These are phyloP conservation scores for Symphodus melops DNA, from an alignment of 2,113 vertebrate species.

Conservation along the genomic window DNA sequence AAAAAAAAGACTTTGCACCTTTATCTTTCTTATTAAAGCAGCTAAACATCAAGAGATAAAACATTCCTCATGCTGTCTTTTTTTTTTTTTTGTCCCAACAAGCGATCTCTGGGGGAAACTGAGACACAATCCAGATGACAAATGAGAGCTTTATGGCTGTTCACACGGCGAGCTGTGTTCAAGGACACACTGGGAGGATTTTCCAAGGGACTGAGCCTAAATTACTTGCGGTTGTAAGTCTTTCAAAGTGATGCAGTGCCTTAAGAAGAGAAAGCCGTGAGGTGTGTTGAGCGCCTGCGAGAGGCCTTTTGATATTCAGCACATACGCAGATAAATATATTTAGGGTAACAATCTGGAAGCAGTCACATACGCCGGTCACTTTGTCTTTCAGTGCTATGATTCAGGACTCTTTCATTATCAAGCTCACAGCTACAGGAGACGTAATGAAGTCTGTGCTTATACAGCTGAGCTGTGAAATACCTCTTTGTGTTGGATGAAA, in stretches of 20 bases:
- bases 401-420: slow-evolving; percentile 40
- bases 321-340: slow-evolving; percentile 47
- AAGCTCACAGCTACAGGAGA: slow-evolving; percentile 34
- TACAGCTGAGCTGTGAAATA: slow-evolving; percentile 30
- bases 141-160: slow-evolving; percentile 62
- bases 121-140: slow-evolving; percentile 62
- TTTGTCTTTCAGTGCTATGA: slow-evolving; percentile 49
- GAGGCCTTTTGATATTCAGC: slow-evolving; percentile 47
- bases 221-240: slow-evolving; percentile 60
- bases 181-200: slow-evolving; percentile 67
- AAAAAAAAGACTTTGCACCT: background rate
- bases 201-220: slow-evolving; percentile 58
- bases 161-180: slow-evolving; percentile 41
- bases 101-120: slow-evolving; percentile 31
- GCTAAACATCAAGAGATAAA: slow-evolving; percentile 58
- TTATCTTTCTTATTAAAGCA: slow-evolving; percentile 48
- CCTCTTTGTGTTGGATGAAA: slow-evolving; percentile 39
- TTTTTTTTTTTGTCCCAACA: slow-evolving; percentile 27
- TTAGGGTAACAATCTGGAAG: slow-evolving; percentile 12
- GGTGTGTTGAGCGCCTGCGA: slow-evolving; percentile 20
- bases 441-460: slow-evolving; percentile 53
- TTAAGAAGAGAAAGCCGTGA: slow-evolving; percentile 36
- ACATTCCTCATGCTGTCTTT: slow-evolving; percentile 28
- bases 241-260: slow-evolving; percentile 48
- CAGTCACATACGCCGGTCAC: slow-evolving; percentile 35